Evolutionary conservation across 2,113 vertebrate genomes (phyloP), one percentile per base, ranked within the genome.

Genomic region (Amazona vittata): DNA sequence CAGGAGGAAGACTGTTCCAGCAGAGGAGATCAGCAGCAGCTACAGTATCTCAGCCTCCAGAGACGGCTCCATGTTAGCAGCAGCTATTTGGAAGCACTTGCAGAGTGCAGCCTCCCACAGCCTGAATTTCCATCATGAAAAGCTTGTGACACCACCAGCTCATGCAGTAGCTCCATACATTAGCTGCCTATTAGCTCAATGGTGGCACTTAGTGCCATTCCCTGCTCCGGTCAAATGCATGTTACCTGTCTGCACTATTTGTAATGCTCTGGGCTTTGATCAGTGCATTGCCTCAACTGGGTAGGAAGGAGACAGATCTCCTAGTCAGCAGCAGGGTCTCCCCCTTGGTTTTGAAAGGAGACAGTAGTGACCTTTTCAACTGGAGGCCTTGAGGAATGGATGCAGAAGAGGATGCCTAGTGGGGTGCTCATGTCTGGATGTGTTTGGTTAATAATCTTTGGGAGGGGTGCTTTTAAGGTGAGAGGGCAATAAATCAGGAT

Each of bases 401-500:
- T 31, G n/a, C 49, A 70, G 60, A 70, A 74, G 43, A n/a, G 15
- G 4, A 1, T 67, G 19, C 65, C 39, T 84, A 52, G 12, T 75
- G 65, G 31, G 5, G 22, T 62, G 25, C 43, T 57, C 33, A 35
- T 59, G 57, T 24, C 57, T 70, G 59, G 35, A 26, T 77, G 29
- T 20, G 10, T 71, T 80, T 68, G 76, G 22, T 15, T 88, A 39
- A 24, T 92, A 76, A 35, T 8, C n/a, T 49, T 15, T 16, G 52
- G 53, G 29, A 2, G 3, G 19, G 33, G 13, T 5, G 1, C 9
- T 69, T 73, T 86, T 73, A 57, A 63, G 24, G 39, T 70, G 5
- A 31, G 14, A 19, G n/a, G 5, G 4, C 22, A 0, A 0, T 8
- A 78, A 19, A 28, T 10, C 1, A 5, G 12, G 1, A 3, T 9